Base-by-base conservation (phyloP, 2,113 vertebrate genomes). In the Cochlearius cochlearius region DNA sequence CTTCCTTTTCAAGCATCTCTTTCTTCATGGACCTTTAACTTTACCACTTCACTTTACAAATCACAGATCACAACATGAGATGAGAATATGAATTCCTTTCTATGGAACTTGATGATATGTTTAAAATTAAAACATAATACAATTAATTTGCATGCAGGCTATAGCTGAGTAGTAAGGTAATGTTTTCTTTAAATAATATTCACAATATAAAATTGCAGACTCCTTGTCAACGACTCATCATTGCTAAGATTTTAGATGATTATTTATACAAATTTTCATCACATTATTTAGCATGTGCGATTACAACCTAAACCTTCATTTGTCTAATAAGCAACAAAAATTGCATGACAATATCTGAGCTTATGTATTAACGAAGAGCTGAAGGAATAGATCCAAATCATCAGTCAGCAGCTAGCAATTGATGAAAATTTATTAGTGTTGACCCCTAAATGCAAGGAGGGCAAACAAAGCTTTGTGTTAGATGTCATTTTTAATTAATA, bases 321-420 rank as follows among this genome's bases (percentile, higher is more conserved):
- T 83, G 20, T 68, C 27, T 72, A 55, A 90, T 47, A 82, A 58
- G 6, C 3, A 62, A 74, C 45, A 59, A 74, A 88, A 75, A 11
- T 6, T 12, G 2, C 25, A 29, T 73, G n/a, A 71, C 13, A 52
- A 11, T 38, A 66, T 50, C 32, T 74, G 47, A 92, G 17, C 6
- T 53, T 23, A 69, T 68, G 5, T 45, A 69, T 76, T 86, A 84
- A 75, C 13, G 8, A 67, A 59, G 17, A 77, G 10, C n/a, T 67
- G 15, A 19, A 95, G 34, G n/a, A 94, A 84, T 60, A 76, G 36
- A 34, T 91, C 76, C 56, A 68, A 34, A 85, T 72, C 76, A 94
- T 91, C 94, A 85, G 36, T 96, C 91, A 92, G 47, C 94, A 94
- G 26, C 12, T 36, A 85, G 36, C 9, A 92, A 92, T 60, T 68